Evolutionary conservation across 2,888 invertebrate genomes (phyloP).

Genomic region (Orthonychiurus folsomi): DNA sequence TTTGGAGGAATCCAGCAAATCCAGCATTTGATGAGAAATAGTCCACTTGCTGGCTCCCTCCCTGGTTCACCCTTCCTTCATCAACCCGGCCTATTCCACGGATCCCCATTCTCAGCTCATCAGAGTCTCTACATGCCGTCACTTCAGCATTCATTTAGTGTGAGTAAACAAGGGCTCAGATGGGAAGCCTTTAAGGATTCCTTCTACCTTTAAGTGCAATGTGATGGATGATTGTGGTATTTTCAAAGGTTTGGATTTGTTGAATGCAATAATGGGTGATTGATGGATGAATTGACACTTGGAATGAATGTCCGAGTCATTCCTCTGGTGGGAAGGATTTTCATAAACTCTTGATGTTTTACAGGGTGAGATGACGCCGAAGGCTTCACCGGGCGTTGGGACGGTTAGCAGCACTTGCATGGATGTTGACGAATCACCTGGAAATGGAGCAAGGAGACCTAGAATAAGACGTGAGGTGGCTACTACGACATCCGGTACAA

Average conservation of each 20-base stretch:
- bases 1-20: conserved; percentile 54
- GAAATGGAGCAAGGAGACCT: conserved; percentile 23
- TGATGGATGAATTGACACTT: conserved; percentile 7
- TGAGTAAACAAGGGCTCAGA: conserved; percentile 33
- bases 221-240: conserved; percentile 1
- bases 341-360: conserved; percentile 8
- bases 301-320: not conserved
- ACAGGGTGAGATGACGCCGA: conserved; percentile 48
- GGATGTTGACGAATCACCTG: conserved; percentile 42
- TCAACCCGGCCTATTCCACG: conserved; percentile 45
- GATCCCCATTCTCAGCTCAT: conserved; percentile 37
- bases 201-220: not conserved
- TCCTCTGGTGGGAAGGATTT: not conserved
- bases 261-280: not conserved
- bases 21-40: conserved; percentile 64
- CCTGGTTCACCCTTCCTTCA: conserved; percentile 48
- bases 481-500: conserved; percentile 36
- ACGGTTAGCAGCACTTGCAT: conserved; percentile 49
- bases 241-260: too few species aligned
- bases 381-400: conserved; percentile 44
- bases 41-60: conserved; percentile 45
- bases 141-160: conserved; percentile 33
- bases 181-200: not conserved
- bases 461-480: conserved; percentile 48
- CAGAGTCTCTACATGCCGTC: conserved; percentile 40